These are phyloP conservation scores for Diplodus sargus DNA, from an alignment of 2,797 vertebrate species.

Conservation along the genomic window DNA sequence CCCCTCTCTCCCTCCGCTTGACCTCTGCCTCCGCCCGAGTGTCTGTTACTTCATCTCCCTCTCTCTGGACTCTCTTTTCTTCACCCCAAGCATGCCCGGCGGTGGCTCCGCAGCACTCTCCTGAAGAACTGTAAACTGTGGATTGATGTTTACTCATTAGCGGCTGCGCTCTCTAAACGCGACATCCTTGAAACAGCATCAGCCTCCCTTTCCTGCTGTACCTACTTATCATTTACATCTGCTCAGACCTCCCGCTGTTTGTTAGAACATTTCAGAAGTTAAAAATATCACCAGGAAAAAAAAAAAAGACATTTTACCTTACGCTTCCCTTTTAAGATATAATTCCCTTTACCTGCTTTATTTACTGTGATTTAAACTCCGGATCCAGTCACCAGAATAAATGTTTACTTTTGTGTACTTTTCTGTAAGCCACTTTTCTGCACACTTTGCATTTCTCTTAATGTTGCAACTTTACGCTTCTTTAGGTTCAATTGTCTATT, in stretches of 20 bases:
- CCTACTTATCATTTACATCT: background rate
- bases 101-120: background rate
- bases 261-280: background rate
- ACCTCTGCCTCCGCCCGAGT: constrained; percentile 46
- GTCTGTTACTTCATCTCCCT: constrained; percentile 25
- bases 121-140: background rate
- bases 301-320: background rate
- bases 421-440: no score
- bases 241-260: background rate
- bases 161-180: background rate
- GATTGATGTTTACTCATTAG: constrained; percentile 9
- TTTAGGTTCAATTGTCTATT: no score
- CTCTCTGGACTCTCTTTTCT: constrained; percentile 10
- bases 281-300: no score
- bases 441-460: no score
- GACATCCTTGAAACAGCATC: background rate
- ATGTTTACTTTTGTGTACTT: no score
- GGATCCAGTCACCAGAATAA: no score
- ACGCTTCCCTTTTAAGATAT: background rate
- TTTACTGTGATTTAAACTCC: no score
- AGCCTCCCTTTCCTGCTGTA: background rate
- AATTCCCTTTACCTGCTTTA: background rate
- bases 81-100: background rate
- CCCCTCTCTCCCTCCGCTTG: constrained; percentile 40
- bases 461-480: no score